A percentile compares a stretch with the other conserved stretches of the same genome.
These are phyloP conservation scores for Caprella mutica DNA, from an alignment of 2,888 invertebrate genomes.

Conservation along the genomic window DNA sequence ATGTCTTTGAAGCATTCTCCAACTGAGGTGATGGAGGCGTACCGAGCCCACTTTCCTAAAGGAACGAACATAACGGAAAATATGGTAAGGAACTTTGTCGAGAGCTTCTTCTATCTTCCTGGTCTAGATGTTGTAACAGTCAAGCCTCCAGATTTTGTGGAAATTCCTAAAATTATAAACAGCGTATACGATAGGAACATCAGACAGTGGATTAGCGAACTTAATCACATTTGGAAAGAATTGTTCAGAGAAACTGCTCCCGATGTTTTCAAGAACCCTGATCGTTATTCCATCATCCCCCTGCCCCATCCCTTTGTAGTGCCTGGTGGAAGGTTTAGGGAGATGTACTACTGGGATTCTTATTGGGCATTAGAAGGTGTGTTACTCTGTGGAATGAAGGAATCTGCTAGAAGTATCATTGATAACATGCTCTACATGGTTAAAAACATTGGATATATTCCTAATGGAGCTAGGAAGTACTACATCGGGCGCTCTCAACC, in stretches of 20 bases:
- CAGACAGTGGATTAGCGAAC: conserved; percentile 57
- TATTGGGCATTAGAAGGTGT: conserved; percentile 87
- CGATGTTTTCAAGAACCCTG: conserved; percentile 39
- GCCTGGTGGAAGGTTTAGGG: conserved; percentile 56
- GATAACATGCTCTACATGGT: conserved; percentile 72
- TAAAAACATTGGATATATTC: conserved; percentile 46
- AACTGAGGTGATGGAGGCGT: conserved; percentile 48
- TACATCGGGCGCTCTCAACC: conserved; percentile 48
- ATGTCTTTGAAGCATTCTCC: conserved; percentile 53
- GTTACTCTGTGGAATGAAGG: conserved; percentile 67
- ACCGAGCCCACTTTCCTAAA: conserved; percentile 47
- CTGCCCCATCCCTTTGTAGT: conserved; percentile 60
- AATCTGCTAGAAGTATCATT: conserved; percentile 66
- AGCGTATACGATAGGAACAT: conserved; percentile 41
- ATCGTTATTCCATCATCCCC: conserved; percentile 69
- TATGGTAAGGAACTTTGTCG: conserved; percentile 16
- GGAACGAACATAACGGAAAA: conserved; percentile 12
- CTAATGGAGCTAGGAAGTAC: conserved; percentile 71
- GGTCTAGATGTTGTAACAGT: conserved; percentile 21
- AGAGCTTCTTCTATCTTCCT: conserved; percentile 23
- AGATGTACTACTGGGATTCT: conserved; percentile 82
- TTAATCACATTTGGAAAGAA: conserved; percentile 43
- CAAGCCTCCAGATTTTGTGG: conserved; percentile 29
- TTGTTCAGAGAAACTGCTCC: conserved; percentile 41
- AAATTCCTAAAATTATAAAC: conserved; percentile 20